These are phyloP conservation scores for Antechinus stuartii DNA, from an alignment of 2,113 vertebrate species.

Conservation along the genomic window DNA sequence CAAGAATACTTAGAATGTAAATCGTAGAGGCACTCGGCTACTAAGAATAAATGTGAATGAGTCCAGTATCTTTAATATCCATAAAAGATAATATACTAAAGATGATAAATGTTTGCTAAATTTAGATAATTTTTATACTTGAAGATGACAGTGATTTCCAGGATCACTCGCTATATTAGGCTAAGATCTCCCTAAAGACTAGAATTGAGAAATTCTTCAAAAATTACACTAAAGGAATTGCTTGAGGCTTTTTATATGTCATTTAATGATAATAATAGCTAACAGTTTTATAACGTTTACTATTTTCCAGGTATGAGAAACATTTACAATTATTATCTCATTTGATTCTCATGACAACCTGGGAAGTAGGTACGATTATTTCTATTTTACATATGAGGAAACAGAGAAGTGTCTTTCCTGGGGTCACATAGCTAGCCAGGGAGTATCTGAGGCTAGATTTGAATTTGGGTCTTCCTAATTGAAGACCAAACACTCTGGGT, in stretches of 20 bases:
- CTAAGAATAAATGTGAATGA: background rate
- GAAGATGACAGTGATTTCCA: background rate
- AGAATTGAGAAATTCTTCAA: background rate
- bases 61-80: background rate
- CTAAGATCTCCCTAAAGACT: background rate
- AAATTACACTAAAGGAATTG: background rate
- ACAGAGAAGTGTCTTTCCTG: no score
- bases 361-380: no score
- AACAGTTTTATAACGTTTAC: background rate
- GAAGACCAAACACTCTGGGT: no score
- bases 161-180: background rate
- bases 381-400: no score
- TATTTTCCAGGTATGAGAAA: no score
- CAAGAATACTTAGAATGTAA: background rate
- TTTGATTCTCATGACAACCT: no score
- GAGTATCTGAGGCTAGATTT: no score
- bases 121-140: background rate
- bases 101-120: background rate
- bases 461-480: no score
- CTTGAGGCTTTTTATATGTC: background rate
- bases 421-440: no score
- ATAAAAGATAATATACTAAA: background rate
- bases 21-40: background rate
- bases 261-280: background rate
- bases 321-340: no score